Evolutionary conservation across 2,113 vertebrate species (phyloP).

Genomic region (Microcebus murinus): DNA sequence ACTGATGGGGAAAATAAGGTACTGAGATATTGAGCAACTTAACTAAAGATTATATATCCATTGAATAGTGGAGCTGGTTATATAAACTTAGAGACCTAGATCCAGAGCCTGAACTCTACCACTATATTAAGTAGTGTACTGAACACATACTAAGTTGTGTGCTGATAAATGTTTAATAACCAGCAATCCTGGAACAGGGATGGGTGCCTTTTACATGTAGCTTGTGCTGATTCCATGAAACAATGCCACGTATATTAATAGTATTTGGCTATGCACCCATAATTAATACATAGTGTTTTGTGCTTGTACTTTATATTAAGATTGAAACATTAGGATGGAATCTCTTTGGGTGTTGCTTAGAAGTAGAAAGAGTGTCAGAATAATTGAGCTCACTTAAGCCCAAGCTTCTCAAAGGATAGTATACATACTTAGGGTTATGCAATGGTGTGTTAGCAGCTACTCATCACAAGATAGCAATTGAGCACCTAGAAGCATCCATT

Average conservation of each 20-base stretch:
- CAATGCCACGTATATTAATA: not conserved
- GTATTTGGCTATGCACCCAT: not conserved
- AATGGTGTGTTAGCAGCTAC: not conserved
- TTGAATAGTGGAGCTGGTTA: not conserved
- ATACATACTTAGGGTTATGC: not conserved
- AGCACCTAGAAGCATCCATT: not conserved
- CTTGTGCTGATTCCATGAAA: not conserved
- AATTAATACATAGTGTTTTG: not conserved
- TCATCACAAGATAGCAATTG: not conserved
- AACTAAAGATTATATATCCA: not conserved
- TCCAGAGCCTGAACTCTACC: not conserved
- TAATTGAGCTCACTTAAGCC: not conserved
- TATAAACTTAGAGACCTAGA: not conserved
- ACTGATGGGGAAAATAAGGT: not conserved
- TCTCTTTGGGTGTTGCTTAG: not conserved
- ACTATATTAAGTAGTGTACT: not conserved
- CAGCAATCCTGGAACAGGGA: not conserved
- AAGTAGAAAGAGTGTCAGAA: not conserved
- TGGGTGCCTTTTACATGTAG: not conserved
- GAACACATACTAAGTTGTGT: too few relatives aligned
- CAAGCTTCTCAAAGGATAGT: not conserved
- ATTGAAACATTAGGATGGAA: not conserved
- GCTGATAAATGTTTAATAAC: not conserved
- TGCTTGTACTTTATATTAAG: not conserved
- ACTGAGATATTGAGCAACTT: not conserved